Base-by-base conservation (phyloP, 2,888 invertebrate species). In the Alviniconcha strummeri region DNA sequence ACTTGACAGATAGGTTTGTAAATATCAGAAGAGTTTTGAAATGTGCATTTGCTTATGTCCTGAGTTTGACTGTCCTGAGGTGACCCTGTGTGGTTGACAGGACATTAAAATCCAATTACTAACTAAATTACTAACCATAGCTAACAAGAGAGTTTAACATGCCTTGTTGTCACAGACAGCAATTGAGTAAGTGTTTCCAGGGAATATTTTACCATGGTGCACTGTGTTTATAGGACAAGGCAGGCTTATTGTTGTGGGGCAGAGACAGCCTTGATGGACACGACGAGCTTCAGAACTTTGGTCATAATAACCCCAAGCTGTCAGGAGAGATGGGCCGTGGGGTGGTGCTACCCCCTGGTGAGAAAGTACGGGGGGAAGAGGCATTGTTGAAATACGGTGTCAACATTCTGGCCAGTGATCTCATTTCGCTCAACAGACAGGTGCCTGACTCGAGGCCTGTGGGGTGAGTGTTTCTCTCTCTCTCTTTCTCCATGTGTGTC, bases 371-470 rank as follows among this genome's bases (percentile, higher is more conserved):
- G 6, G 83, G 82, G 19, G 82, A 84, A 17, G 76, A 76, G 55
- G 83, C 85, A 2, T 71, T 86, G 80, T 71, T 83, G 72, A 86
- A 85, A 8, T 89, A 88, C 84, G 85, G 85, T 8, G 84, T 91
- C 52, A 90, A 91, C 83, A 88, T 90, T n/a, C 85, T 85, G 15
- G 84, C 88, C 36, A 91, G 91, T 86, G 91, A 91, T 80, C 55
- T 88, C 15, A 85, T 91, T 52, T 89, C 91, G 8, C 74, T 91
- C 17, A 90, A 91, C 84, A 87, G 91, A 82, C 85, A 86, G 69
- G 87, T 91, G 17, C 90, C 91, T 0, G 90, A 91, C 80, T 91
- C 91, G 2, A 88, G 91, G 84, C 91, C 91, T 36, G 13, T 56
- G n/a, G 89, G 90, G 91, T 91, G 86, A 79, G 85, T 83, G 17